Percentiles rank a stretch among this genome's conserved stretches.
These are phyloP conservation scores for Drosophila macrospina DNA, from an alignment of 2,888 invertebrate genomes.

Conservation along the genomic window DNA sequence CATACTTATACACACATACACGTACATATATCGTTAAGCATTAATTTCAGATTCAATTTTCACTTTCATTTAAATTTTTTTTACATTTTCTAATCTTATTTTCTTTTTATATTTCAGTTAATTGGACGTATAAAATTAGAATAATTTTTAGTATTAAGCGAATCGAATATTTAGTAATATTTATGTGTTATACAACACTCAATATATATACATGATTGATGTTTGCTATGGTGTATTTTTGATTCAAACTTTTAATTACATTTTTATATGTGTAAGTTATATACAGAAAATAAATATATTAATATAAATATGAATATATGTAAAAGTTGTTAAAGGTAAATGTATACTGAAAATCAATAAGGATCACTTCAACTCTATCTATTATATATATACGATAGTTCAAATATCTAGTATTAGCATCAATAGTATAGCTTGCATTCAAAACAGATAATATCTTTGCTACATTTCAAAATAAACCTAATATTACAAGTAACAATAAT, in stretches of 20 bases:
- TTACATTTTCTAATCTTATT: conserved; percentile 6
- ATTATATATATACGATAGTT: conserved; percentile 4
- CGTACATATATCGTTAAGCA: not conserved
- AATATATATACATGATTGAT: conserved; percentile 53
- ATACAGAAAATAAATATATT: conserved; percentile 8
- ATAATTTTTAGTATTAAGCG: conserved; percentile 1
- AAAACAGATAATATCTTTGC: conserved; percentile 32
- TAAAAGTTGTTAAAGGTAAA: conserved; percentile 11
- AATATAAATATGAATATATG: conserved; percentile 16
- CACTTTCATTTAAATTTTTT: conserved; percentile 1
- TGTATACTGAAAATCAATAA: conserved; percentile 19
- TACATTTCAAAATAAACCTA: conserved; percentile 20
- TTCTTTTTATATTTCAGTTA: conserved; percentile 20
- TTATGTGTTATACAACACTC: conserved; percentile 54
- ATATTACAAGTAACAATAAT: conserved; percentile 17
- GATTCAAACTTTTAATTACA: conserved; percentile 70
- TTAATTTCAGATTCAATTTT: not conserved
- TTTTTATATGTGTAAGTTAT: conserved; percentile 56
- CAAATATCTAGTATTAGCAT: conserved; percentile 28
- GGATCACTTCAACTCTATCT: conserved; percentile 20
- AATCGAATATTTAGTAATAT: conserved; percentile 34
- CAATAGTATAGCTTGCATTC: conserved; percentile 19
- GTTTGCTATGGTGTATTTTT: conserved; percentile 78
- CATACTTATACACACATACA: not conserved
- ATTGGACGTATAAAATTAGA: conserved; percentile 13